Percentiles rank a stretch among this genome's conserved stretches.
Evolutionary conservation across 2,888 invertebrate genomes (phyloP).

Genomic region (Galeruca laticollis): DNA sequence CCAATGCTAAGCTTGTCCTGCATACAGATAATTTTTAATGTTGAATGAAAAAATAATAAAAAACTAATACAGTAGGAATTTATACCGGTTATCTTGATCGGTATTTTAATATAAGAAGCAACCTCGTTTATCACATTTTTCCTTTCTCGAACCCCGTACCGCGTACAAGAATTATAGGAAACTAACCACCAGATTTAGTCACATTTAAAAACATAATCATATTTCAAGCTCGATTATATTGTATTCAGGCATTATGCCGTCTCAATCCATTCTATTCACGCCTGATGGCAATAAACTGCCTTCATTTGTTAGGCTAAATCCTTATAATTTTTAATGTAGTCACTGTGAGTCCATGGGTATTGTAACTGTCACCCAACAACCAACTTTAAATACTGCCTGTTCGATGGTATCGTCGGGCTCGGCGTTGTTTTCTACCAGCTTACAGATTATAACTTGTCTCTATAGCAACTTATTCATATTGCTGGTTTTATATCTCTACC

Average conservation of each 20-base stretch:
- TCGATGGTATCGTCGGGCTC: conserved; percentile 52
- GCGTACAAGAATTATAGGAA: conserved; percentile 50
- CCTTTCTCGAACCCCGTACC: background rate
- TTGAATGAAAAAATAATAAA: too few species aligned
- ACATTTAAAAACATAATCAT: conserved; percentile 61
- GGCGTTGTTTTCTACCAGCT: conserved; percentile 52
- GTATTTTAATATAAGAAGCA: background rate
- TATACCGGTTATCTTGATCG: too few species aligned
- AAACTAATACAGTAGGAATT: too few species aligned
- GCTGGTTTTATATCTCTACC: conserved; percentile 36
- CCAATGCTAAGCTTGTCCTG: too few species aligned
- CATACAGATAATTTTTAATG: too few species aligned
- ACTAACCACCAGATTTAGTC: conserved; percentile 56
- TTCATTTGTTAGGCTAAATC: conserved; percentile 56
- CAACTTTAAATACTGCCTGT: conserved; percentile 52
- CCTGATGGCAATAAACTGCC: conserved; percentile 48
- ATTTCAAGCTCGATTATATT: conserved; percentile 60
- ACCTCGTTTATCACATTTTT: conserved; percentile 11
- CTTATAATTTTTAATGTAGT: conserved; percentile 60
- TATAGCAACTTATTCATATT: conserved; percentile 55
- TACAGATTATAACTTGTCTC: conserved; percentile 57
- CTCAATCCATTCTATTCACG: conserved; percentile 56
- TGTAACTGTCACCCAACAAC: conserved; percentile 57
- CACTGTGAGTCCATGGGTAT: conserved; percentile 55
- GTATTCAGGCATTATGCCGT: conserved; percentile 55